Base-by-base conservation (phyloP, 2,113 vertebrate genomes). In the Ceuthmochares aereus region DNA sequence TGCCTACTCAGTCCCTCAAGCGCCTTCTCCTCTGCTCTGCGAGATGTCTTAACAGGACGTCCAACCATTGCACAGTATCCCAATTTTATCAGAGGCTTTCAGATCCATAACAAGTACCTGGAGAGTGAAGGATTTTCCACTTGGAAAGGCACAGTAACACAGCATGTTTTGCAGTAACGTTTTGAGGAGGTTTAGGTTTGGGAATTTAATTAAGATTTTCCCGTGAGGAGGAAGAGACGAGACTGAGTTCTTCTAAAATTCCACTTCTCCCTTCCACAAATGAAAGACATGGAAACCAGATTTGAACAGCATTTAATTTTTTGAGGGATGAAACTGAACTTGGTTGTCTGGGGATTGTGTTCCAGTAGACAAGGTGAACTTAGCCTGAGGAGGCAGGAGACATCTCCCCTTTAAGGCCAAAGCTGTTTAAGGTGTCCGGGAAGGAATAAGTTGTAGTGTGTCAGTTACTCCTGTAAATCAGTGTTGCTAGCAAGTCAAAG, bases 11-110 rank as follows among this genome's bases (percentile, higher is more conserved):
- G 78, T 49, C 93, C 96, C 14, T 85, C 93, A 0, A 80, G 84
- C 1, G 10, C 14, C 15, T n/a, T 97, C 68, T 96, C 97, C 63
- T 87, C 69, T 43, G 23, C 80, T 69, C 74, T 98, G 40, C 96
- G 97, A 95, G 98, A 97, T 26, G 95, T 98, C 64, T 93, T 98
- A 90, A 98, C 97, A 7, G 94, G 94, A 64, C 97, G 12, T 66
- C 98, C 92, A 87, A 97, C 92, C 43, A 95, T 98, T 97, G 92
- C 93, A 63, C 76, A 84, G 84, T 97, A 86, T 64, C 92, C 97
- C 51, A 98, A 98, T 95, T 98, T 98, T 84, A 97, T 98, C 73
- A 94, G 75, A 54, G 98, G 98, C 37, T 97, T 98, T 70, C 98
- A 98, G 69, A 83, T 98, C 92, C 98, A 98, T 90, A 96, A 19